Conservation (phyloP, 2,888 invertebrate genomes). For the Sesamia inferens region DNA sequence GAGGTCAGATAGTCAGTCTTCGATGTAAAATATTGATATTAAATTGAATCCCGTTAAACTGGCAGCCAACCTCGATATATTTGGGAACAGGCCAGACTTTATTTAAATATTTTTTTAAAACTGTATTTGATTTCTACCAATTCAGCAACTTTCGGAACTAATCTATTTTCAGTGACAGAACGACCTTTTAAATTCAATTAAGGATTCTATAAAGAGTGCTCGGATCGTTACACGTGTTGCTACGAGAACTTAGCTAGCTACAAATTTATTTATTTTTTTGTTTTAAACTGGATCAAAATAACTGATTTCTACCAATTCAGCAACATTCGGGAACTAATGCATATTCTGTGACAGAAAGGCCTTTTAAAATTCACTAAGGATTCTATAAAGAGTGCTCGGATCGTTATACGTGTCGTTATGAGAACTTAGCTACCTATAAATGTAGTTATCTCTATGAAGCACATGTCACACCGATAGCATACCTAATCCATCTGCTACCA, state of each 20-base stretch:
- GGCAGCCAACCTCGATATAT: neutral
- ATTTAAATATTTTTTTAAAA: neutral
- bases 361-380: slow-evolving; percentile 2
- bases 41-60: neutral
- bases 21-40: neutral
- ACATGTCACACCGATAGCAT: slow-evolving; percentile 25
- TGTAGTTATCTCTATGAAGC: slow-evolving; percentile 23
- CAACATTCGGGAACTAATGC: neutral
- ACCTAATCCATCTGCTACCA: neutral
- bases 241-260: slow-evolving; percentile 6
- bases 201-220: neutral
- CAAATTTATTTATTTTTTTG: slow-evolving; percentile 25
- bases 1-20: neutral
- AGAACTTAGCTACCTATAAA: slow-evolving; percentile 11
- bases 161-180: neutral
- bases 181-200: neutral
- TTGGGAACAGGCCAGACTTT: neutral
- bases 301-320: neutral
- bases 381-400: neutral
- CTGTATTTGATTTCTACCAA: too few species aligned
- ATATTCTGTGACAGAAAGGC: too few species aligned
- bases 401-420: slow-evolving; percentile 51
- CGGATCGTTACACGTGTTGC: slow-evolving; percentile 50
- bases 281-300: too few species aligned
- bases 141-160: neutral